Percentiles rank a stretch among this genome's conserved stretches.
These are phyloP conservation scores for Alloscopus bannaensis DNA, from an alignment of 2,888 invertebrate species.

Conservation along the genomic window DNA sequence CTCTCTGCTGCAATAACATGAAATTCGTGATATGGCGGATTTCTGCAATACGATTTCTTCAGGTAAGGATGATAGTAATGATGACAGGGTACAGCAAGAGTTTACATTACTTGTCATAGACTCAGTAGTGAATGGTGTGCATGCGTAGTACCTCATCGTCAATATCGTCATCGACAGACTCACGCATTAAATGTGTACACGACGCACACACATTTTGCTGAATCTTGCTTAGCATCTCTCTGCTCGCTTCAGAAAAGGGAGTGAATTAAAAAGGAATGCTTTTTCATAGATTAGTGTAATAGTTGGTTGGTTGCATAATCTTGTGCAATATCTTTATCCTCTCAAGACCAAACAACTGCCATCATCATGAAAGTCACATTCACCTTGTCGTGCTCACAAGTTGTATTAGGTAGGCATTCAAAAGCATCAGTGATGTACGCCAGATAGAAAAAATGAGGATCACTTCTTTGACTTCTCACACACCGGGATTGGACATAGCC, in stretches of 20 bases:
- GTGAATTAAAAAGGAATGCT: constrained; percentile 12
- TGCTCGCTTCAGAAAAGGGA: no score
- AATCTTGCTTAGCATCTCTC: no score
- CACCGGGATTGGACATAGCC: no score
- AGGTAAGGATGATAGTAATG: constrained; percentile 13
- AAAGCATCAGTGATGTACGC: no score
- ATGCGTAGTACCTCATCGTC: no score
- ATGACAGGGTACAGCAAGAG: background rate
- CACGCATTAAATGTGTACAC: background rate
- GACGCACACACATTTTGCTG: background rate
- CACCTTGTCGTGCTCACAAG: constrained; percentile 48
- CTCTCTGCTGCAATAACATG: background rate
- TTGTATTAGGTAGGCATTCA: no score
- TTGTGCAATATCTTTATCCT: constrained; percentile 12
- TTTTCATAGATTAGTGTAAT: constrained; percentile 29
- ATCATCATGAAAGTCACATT: constrained; percentile 58
- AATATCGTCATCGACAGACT: no score
- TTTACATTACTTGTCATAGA: background rate
- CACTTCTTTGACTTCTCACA: no score
- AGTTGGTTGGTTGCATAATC: constrained; percentile 15
- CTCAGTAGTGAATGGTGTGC: background rate
- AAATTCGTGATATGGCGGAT: background rate
- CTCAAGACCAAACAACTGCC: constrained; percentile 15
- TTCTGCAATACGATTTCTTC: background rate
- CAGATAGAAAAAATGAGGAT: no score